Base-by-base conservation (phyloP, 2,888 invertebrate genomes). In the Tridacna gigas region DNA sequence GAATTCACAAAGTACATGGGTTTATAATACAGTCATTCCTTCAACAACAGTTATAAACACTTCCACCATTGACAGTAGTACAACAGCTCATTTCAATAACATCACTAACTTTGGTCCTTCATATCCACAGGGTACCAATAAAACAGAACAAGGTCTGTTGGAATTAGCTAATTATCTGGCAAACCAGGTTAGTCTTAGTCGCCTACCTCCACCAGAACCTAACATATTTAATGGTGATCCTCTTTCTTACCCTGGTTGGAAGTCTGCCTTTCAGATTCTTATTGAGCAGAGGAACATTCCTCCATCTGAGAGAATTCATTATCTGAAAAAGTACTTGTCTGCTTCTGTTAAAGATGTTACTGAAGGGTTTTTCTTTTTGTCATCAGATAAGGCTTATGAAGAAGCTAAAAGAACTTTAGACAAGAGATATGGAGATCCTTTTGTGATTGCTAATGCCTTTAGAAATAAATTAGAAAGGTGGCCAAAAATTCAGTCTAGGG, bases 401-500 rank as follows among this genome's bases (percentile, higher is more conserved):
- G 77, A 82, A 45, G 88, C 88, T 26, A 78, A 80, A 56, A 74
- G 65, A 20, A 20, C 80, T 28, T 63, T 88, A 15, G 82, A 86
- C 13, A 71, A 86, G 60, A 60, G 88, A 22, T 88, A 69, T 73
- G 85, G n/a, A n/a, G n/a, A n/a, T n/a, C n/a, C n/a, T n/a, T n/a
- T n/a, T n/a, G n/a, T n/a, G n/a, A n/a, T n/a, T n/a, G n/a, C n/a
- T n/a, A n/a, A n/a, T n/a, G n/a, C n/a, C n/a, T n/a, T n/a, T n/a
- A n/a, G n/a, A n/a, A n/a, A n/a, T n/a, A n/a, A n/a, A n/a, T n/a
- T n/a, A n/a, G n/a, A n/a, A n/a, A n/a, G n/a, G n/a, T n/a, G n/a
- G n/a, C n/a, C n/a, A n/a, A n/a, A n/a, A n/a, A n/a, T n/a, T n/a
- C n/a, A n/a, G n/a, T n/a, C n/a, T 0, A 65, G 80, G 56, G 82